Conservation (phyloP, 2,113 vertebrate genomes). For the Campylomormyrus tamandua region DNA sequence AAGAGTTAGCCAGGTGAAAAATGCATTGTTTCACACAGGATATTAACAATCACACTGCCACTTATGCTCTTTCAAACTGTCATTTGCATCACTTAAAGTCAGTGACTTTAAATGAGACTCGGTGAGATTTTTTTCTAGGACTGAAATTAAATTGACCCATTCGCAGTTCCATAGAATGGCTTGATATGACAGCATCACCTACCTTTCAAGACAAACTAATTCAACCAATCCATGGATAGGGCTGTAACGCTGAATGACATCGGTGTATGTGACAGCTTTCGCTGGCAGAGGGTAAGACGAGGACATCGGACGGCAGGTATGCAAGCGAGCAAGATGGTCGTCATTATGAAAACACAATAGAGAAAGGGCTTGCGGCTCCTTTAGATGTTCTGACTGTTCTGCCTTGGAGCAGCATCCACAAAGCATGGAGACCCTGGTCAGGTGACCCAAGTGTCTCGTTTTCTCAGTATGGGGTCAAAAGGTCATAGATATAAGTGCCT, state of each 20-base stretch:
- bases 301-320: not conserved
- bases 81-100: constrained; percentile 47
- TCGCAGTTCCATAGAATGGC: constrained; percentile 42
- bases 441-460: not conserved
- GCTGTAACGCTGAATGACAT: not conserved
- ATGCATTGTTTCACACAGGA: constrained; percentile 15
- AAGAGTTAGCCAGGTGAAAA: constrained; percentile 31
- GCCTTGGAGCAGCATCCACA: not conserved
- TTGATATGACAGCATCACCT: constrained; percentile 32
- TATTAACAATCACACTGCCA: constrained; percentile 28
- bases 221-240: not conserved
- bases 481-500: not conserved
- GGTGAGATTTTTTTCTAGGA: constrained; percentile 48
- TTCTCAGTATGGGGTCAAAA: not conserved
- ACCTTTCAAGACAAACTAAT: constrained; percentile 41
- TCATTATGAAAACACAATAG: not conserved
- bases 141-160: constrained; percentile 56
- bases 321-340: not conserved
- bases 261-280: not conserved
- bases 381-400: not conserved
- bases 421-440: not conserved
- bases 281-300: not conserved
- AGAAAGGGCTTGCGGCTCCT: not conserved
- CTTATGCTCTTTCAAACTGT: constrained; percentile 37
- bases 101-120: constrained; percentile 40